phyloP scores from a whole-genome alignment of 2,888 invertebrate genomes.

The Drosophila mayaguana region DNA sequence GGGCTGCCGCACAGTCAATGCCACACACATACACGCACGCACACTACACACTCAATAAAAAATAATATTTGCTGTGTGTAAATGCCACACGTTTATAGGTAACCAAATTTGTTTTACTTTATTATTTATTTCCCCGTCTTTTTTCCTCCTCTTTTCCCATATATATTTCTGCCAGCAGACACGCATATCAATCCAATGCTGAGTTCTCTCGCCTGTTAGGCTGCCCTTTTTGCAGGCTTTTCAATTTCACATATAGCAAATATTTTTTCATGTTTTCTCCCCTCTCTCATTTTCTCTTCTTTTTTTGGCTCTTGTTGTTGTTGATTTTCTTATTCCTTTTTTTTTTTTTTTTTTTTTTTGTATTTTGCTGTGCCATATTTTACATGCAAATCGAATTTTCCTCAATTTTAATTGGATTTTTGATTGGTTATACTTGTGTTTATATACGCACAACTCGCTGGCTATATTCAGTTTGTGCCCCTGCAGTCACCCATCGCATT shows the following conservation, averaged over 20 bases:
- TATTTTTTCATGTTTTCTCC: constrained; percentile 72
- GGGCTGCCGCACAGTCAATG: constrained; percentile 35
- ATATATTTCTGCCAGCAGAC: constrained; percentile 42
- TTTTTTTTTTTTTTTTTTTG: not conserved
- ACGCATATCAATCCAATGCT: constrained; percentile 54
- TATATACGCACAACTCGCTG: constrained; percentile 73
- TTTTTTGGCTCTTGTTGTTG: constrained; percentile 30
- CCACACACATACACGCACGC: constrained; percentile 14
- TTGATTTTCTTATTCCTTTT: constrained; percentile 20
- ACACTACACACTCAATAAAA: constrained; percentile 25
- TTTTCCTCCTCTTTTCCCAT: constrained; percentile 15
- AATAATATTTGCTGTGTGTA: constrained; percentile 70
- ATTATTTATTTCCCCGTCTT: constrained; percentile 54
- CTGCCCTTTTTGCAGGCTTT: constrained; percentile 76
- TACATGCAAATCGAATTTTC: constrained; percentile 85
- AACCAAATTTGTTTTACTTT: constrained; percentile 70
- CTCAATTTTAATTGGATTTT: constrained; percentile 85
- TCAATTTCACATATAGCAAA: constrained; percentile 77
- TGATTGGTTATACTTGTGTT: constrained; percentile 83
- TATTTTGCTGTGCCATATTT: constrained; percentile 75
- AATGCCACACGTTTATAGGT: constrained; percentile 73
- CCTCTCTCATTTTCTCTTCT: constrained; percentile 34
- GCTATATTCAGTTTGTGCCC: constrained; percentile 17
- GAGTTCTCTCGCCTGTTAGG: constrained; percentile 56
- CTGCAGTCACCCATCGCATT: constrained; percentile 30